Conservation (phyloP, 2,113 vertebrate genomes). For the Tursiops truncatus region DNA sequence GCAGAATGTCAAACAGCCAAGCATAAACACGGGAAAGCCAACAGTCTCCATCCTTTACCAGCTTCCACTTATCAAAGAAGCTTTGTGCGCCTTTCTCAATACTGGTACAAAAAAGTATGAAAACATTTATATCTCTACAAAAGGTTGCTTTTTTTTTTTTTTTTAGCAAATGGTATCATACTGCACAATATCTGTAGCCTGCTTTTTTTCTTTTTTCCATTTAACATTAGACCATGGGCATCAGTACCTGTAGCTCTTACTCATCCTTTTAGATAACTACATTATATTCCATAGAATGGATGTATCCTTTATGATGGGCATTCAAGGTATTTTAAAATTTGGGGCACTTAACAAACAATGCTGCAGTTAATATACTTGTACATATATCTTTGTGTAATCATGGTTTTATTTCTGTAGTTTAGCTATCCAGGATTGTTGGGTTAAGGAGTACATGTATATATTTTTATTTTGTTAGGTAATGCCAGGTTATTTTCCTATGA, state of each 20-base stretch:
- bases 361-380: slow-evolving; percentile 29
- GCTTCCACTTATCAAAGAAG: background rate
- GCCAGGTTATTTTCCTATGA: background rate
- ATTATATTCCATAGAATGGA: slow-evolving; percentile 10
- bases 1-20: background rate
- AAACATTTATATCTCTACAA: background rate
- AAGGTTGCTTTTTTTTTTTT: background rate
- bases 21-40: slow-evolving; percentile 15
- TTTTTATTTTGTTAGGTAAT: slow-evolving; percentile 24
- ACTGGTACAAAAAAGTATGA: slow-evolving; percentile 23
- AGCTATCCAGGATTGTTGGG: background rate
- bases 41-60: background rate
- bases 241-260: slow-evolving; percentile 4
- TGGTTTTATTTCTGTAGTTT: slow-evolving; percentile 51
- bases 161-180: background rate
- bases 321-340: slow-evolving; percentile 33
- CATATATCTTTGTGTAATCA: background rate
- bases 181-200: background rate
- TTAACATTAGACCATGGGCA: background rate
- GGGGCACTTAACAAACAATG: background rate
- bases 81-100: slow-evolving; percentile 16
- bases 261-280: slow-evolving; percentile 34
- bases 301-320: background rate
- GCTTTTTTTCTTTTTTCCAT: background rate
- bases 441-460: background rate